phyloP scores from a whole-genome alignment of 2,888 invertebrate genomes.

The Anorthoa munda region DNA sequence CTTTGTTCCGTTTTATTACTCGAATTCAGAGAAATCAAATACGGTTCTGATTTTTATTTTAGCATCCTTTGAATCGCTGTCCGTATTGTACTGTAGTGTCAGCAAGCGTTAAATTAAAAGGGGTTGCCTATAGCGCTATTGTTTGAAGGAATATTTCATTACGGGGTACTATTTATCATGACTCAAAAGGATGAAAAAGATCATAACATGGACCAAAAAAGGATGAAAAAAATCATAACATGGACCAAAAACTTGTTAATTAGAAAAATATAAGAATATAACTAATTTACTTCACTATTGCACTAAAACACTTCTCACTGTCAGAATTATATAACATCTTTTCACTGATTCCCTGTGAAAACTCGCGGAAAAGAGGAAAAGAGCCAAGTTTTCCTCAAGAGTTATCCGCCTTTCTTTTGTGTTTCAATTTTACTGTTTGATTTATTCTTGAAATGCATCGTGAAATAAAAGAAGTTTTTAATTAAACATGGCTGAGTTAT shows the following conservation, averaged over 20 bases:
- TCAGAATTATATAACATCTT: slow-evolving; percentile 62
- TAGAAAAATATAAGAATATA: too few relatives aligned
- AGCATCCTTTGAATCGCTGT: slow-evolving; percentile 14
- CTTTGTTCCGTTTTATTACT: neutral
- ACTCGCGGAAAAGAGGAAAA: slow-evolving; percentile 44
- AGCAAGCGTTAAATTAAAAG: slow-evolving; percentile 22
- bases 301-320: slow-evolving; percentile 10
- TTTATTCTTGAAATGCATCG: slow-evolving; percentile 58
- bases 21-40: slow-evolving; percentile 13
- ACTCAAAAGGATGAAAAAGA: slow-evolving; percentile 1
- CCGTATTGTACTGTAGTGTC: slow-evolving; percentile 6
- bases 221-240: neutral
- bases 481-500: slow-evolving; percentile 52
- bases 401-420: slow-evolving; percentile 52
- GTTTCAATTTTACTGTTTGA: slow-evolving; percentile 55
- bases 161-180: slow-evolving; percentile 13
- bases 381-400: slow-evolving; percentile 53
- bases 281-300: slow-evolving; percentile 3
- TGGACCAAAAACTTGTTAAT: neutral
- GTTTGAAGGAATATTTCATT: slow-evolving; percentile 27
- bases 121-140: slow-evolving; percentile 6
- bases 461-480: slow-evolving; percentile 55
- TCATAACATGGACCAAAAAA: neutral
- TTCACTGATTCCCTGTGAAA: slow-evolving; percentile 60
- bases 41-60: slow-evolving; percentile 17